phyloP scores from a whole-genome alignment of 2,797 vertebrate genomes.

The Eulemur mongoz region DNA sequence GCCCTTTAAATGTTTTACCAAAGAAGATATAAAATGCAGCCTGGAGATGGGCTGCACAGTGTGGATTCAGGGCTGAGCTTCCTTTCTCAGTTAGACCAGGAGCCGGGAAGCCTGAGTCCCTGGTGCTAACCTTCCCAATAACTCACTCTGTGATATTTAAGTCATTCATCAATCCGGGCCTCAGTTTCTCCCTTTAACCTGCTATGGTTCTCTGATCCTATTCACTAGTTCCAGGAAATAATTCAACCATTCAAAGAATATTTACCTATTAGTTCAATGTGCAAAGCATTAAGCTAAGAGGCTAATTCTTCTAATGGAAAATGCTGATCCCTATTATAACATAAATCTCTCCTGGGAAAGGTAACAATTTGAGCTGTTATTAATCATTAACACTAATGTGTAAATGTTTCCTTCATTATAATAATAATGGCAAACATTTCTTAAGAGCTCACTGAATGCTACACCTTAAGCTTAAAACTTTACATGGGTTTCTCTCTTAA shows the following conservation, averaged over 20 bases:
- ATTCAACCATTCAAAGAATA: neutral
- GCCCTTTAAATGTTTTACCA: neutral
- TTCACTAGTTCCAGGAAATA: neutral
- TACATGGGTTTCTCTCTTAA: slow-evolving; percentile 6
- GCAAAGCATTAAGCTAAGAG: slow-evolving; percentile 53
- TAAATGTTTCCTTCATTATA: slow-evolving; percentile 53
- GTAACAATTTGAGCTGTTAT: slow-evolving; percentile 49
- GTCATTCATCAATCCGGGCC: neutral
- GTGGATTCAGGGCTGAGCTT: neutral
- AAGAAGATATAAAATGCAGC: neutral
- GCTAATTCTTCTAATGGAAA: slow-evolving; percentile 65
- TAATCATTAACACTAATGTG: slow-evolving; percentile 57
- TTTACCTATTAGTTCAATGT: slow-evolving; percentile 46
- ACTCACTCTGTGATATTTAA: neutral
- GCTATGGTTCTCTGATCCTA: neutral
- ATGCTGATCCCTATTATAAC: slow-evolving; percentile 44
- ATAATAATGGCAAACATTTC: slow-evolving; percentile 53
- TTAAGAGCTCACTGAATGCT: slow-evolving; percentile 11
- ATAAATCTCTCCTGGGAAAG: slow-evolving; percentile 60
- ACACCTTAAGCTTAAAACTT: neutral
- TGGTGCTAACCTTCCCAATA: neutral
- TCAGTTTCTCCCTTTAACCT: slow-evolving; percentile 9
- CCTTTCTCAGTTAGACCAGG: neutral
- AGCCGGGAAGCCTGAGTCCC: neutral
- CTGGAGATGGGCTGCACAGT: neutral